Evolutionary conservation across 2,888 invertebrate species (phyloP).

Genomic region (Cetonia aurata): DNA sequence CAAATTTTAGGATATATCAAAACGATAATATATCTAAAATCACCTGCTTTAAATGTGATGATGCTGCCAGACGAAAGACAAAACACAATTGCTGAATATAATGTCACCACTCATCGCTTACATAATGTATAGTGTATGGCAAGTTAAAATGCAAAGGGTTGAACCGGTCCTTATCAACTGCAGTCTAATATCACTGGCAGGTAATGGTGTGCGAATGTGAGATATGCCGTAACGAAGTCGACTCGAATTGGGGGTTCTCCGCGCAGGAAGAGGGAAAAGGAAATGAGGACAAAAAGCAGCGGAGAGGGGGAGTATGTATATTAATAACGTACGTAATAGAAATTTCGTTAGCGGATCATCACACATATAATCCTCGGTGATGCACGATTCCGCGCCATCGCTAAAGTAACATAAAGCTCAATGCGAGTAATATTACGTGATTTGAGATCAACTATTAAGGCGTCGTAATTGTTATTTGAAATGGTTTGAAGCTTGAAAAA

Average conservation of each 20-base stretch:
- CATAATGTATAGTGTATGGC: constrained; percentile 34
- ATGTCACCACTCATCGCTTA: neutral
- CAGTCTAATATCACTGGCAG: constrained; percentile 61
- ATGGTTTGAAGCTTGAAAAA: too few relatives aligned
- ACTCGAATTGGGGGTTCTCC: constrained; percentile 8
- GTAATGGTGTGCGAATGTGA: constrained; percentile 66
- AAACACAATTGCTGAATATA: constrained; percentile 22
- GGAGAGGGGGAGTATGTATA: constrained; percentile 24
- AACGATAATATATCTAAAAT: neutral
- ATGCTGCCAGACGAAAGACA: neutral
- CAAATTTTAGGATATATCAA: too few relatives aligned
- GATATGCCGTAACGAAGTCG: constrained; percentile 56
- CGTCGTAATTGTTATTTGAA: too few relatives aligned
- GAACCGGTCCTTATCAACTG: constrained; percentile 53
- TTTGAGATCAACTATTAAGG: neutral
- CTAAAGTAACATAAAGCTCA: neutral
- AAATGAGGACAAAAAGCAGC: constrained; percentile 3
- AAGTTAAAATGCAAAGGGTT: constrained; percentile 44
- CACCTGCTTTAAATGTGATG: neutral
- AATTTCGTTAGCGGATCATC: constrained; percentile 25
- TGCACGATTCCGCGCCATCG: neutral
- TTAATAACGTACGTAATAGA: constrained; percentile 36
- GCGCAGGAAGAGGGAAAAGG: constrained; percentile 13
- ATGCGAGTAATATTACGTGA: constrained; percentile 17
- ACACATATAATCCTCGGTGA: constrained; percentile 23